Evolutionary conservation across 2,888 invertebrate genomes (phyloP), one percentile per base, ranked within the genome.

Genomic region (Apodemia zela): DNA sequence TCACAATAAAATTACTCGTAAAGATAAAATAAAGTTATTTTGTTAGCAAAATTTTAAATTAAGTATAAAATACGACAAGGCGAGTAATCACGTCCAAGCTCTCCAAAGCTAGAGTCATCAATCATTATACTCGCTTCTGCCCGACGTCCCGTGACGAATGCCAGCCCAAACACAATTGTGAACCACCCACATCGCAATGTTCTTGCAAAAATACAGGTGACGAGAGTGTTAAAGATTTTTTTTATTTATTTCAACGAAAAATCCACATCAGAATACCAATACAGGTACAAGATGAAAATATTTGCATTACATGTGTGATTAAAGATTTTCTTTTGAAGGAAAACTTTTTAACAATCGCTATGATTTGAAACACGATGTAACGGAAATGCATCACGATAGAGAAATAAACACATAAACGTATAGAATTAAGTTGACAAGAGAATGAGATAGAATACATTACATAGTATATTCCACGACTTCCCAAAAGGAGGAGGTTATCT

Each of bases 81-180:
- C 59, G 63, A 54, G 64, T 66, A 64, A 67, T 65, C 65, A 64
- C 25, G 68, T 65, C 63, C 67, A 62, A 60, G 45, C 60, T 54
- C 54, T 25, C 15, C 54, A 54, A 15, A 69, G 72, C 72, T 66
- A 69, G 71, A 77, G 79, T 80, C 85, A 90, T 90, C 89, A 89
- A 89, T 90, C 89, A 89, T 76, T 73, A 66, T 68, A 57, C 68
- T 63, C 63, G 69, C 67, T 73, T 67, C 54, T 25, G 74, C 72
- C 72, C 74, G 80, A 80, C 85, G 85, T 85, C 87, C 87, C 87
- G 83, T 87, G 89, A 90, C 90, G 88, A 88, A 90, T 89, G 82
- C 86, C 85, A 87, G 81, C 81, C 82, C 86, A 89, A 90, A 91
- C 89, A 90, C 84, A 80, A 87, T 88, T 88, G 88, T 87, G 78